Evolutionary conservation across 2,113 vertebrate genomes (phyloP).

Genomic region (Campylomormyrus numenius): DNA sequence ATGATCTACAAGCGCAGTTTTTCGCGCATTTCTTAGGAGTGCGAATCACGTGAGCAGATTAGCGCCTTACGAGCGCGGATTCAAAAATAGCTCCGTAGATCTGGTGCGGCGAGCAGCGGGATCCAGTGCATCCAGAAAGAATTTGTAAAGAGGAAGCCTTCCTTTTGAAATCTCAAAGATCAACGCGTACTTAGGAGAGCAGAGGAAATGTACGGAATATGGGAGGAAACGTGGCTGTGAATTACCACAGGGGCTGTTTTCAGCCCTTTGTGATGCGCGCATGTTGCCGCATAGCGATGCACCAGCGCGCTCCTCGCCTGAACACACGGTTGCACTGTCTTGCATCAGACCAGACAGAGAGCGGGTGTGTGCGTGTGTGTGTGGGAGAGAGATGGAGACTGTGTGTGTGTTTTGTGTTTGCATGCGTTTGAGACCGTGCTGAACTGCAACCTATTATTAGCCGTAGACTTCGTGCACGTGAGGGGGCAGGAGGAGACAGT

Average conservation of each 20-base stretch:
- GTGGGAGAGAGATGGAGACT: background rate
- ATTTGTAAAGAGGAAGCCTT: slow-evolving; percentile 15
- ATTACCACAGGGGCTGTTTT: slow-evolving; percentile 30
- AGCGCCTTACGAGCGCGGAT: background rate
- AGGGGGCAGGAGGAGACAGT: background rate
- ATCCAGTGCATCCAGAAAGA: background rate
- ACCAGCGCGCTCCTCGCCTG: slow-evolving; percentile 34
- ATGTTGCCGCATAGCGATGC: slow-evolving; percentile 53
- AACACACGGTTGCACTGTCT: slow-evolving; percentile 41
- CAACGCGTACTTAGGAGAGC: slow-evolving; percentile 5
- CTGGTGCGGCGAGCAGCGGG: background rate
- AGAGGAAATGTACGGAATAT: slow-evolving; percentile 26
- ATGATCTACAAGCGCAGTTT: background rate
- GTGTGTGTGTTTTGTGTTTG: background rate
- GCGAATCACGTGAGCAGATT: background rate
- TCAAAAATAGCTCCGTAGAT: background rate
- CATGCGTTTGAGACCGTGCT: slow-evolving; percentile 20
- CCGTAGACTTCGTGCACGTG: background rate
- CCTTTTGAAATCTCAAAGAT: slow-evolving; percentile 12
- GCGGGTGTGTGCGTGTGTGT: background rate
- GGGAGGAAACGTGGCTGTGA: slow-evolving; percentile 49
- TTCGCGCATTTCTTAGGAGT: background rate
- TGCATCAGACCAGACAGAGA: slow-evolving; percentile 35
- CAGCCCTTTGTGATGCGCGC: slow-evolving; percentile 37
- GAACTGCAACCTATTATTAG: slow-evolving; percentile 13